Conservation (phyloP, 1,140 invertebrate genomes). For the Limonius californicus region DNA sequence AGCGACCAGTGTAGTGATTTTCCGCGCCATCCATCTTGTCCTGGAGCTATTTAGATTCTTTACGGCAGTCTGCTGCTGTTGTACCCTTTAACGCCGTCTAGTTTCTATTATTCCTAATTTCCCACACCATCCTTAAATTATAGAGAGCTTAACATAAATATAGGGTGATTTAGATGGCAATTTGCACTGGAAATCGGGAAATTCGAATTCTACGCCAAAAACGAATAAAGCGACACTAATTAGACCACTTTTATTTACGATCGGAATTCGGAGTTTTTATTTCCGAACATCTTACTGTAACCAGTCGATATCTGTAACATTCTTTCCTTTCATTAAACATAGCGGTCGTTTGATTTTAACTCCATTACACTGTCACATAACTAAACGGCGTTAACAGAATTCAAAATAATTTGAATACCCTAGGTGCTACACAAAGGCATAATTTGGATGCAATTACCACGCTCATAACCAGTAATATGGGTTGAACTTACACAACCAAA, state of each 20-base stretch:
- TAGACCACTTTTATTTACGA: background rate
- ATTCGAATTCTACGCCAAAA: background rate
- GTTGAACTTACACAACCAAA: too few relatives aligned
- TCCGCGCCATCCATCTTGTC: constrained; percentile 30
- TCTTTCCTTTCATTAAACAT: background rate
- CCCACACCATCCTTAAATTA: constrained; percentile 24
- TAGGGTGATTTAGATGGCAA: constrained; percentile 14
- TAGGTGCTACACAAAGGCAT: too few relatives aligned
- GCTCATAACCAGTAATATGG: too few relatives aligned
- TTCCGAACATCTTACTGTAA: too few relatives aligned
- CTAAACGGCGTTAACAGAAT: too few relatives aligned
- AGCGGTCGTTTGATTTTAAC: too few relatives aligned
- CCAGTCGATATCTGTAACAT: background rate
- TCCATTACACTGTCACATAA: too few relatives aligned
- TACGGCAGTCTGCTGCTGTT: constrained; percentile 6
- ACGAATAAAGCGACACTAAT: background rate
- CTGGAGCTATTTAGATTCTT: constrained; percentile 29
- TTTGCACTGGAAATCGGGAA: constrained; percentile 15
- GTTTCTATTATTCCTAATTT: constrained; percentile 30
- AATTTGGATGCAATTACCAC: too few relatives aligned
- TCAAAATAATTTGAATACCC: too few relatives aligned
- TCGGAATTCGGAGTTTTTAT: background rate
- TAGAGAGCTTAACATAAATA: constrained; percentile 21
- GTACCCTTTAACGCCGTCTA: constrained; percentile 2
- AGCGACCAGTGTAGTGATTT: constrained; percentile 34